A percentile compares a stretch with the other conserved stretches of the same genome.
Conservation (phyloP, 2,113 vertebrate genomes). For the Gnathonemus longibarbis region DNA sequence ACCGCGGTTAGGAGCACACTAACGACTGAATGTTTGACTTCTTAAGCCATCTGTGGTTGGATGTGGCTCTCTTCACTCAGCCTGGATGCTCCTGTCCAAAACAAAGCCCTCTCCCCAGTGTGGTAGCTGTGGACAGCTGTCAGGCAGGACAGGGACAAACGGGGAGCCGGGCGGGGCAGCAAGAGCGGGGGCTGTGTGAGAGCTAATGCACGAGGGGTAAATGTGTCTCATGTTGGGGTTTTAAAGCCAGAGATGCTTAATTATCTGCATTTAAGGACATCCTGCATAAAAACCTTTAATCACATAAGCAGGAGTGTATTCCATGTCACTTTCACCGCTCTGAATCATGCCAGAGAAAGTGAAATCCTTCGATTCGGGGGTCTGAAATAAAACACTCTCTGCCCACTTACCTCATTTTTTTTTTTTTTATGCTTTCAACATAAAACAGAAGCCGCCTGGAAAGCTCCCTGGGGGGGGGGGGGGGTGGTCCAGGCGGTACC, state of each 20-base stretch:
- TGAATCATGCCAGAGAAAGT: not conserved
- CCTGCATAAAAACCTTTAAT: not conserved
- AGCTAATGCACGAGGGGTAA: not conserved
- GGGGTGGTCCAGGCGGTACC: not conserved
- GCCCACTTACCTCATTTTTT: not conserved
- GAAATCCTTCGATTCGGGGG: not conserved
- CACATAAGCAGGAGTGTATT: not conserved
- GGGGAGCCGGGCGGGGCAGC: not conserved
- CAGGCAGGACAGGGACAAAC: not conserved
- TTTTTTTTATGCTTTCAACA: not conserved
- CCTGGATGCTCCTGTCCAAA: not conserved
- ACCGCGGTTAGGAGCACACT: not conserved
- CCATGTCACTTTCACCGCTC: not conserved
- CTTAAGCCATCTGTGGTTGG: not conserved
- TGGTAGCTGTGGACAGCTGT: not conserved
- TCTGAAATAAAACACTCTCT: not conserved
- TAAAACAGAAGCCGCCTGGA: not conserved
- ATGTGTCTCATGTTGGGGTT: not conserved
- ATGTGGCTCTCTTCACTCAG: not conserved
- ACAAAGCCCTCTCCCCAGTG: not conserved
- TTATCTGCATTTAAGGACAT: not conserved
- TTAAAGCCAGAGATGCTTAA: not conserved
- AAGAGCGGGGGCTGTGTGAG: not conserved
- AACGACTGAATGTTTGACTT: not conserved
- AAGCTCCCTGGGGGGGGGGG: not conserved